These are phyloP conservation scores for Zenarchopterus dispar DNA, from an alignment of 2,797 vertebrate genomes.

Conservation along the genomic window DNA sequence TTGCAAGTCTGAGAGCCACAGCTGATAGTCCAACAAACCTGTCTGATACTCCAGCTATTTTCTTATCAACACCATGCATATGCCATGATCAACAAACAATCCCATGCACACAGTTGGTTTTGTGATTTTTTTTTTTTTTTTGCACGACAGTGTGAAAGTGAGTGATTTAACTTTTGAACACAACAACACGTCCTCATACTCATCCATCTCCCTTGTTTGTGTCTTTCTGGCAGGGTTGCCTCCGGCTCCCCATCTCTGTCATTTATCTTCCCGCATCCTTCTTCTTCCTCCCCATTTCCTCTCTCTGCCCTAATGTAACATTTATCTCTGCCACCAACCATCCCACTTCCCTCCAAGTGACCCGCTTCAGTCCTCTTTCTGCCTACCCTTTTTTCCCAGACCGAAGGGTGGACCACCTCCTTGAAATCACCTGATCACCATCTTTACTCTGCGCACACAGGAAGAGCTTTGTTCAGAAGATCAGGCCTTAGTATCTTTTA, in stretches of 20 bases:
- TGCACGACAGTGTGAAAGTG: background rate
- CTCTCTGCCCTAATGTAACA: slow-evolving; percentile 40
- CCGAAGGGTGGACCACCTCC: slow-evolving; percentile 17
- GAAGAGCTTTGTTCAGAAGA: slow-evolving; percentile 51
- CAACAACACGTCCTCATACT: background rate
- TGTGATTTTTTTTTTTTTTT: too few species aligned
- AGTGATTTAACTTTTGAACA: slow-evolving; percentile 1
- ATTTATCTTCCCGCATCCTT: slow-evolving; percentile 41
- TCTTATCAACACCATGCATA: too few species aligned
- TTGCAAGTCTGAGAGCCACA: too few species aligned
- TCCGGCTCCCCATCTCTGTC: slow-evolving; percentile 25
- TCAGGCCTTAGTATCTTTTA: slow-evolving; percentile 28
- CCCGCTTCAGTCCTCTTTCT: slow-evolving; percentile 21
- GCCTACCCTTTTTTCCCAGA: slow-evolving; percentile 9
- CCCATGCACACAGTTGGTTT: background rate
- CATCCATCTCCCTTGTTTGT: slow-evolving; percentile 28
- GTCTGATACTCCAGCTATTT: too few species aligned
- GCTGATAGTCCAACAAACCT: too few species aligned
- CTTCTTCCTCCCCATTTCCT: slow-evolving; percentile 30
- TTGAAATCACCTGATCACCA: slow-evolving; percentile 57
- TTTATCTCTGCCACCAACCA: slow-evolving; percentile 39
- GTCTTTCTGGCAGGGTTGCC: slow-evolving; percentile 29
- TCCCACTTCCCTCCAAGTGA: slow-evolving; percentile 31
- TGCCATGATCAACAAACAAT: background rate
- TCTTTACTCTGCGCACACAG: slow-evolving; percentile 53